These are phyloP conservation scores for Enteromius unitaeniatus DNA, from an alignment of 2,797 vertebrate genomes.

Conservation along the genomic window DNA sequence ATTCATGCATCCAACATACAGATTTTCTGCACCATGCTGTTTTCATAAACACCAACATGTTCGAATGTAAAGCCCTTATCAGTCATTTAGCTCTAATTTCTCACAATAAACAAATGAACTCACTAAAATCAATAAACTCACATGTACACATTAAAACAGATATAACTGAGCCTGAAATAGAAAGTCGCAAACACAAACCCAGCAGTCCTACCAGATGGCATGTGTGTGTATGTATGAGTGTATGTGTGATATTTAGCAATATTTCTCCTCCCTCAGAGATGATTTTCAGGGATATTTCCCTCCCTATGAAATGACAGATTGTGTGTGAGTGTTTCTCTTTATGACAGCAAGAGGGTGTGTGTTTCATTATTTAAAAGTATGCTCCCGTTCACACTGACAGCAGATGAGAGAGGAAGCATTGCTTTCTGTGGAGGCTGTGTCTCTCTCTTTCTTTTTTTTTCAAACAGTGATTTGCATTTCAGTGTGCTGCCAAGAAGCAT, in stretches of 20 bases:
- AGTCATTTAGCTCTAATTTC: slow-evolving; percentile 9
- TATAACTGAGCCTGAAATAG: slow-evolving; percentile 35
- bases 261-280: slow-evolving; percentile 59
- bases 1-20: not conserved
- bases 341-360: slow-evolving; percentile 55
- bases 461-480: slow-evolving; percentile 61
- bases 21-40: not conserved
- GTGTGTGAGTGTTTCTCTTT: slow-evolving; percentile 59
- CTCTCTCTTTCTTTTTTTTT: slow-evolving; percentile 43
- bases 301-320: slow-evolving; percentile 63
- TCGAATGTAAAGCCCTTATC: slow-evolving; percentile 2
- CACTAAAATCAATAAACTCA: slow-evolving; percentile 12
- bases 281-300: slow-evolving; percentile 63
- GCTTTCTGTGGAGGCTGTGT: slow-evolving; percentile 49
- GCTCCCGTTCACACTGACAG: slow-evolving; percentile 56
- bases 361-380: slow-evolving; percentile 61
- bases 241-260: slow-evolving; percentile 55
- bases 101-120: slow-evolving; percentile 37
- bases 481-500: slow-evolving; percentile 51
- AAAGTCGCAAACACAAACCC: slow-evolving; percentile 38
- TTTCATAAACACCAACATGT: not conserved
- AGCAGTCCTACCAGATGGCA: slow-evolving; percentile 46
- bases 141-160: slow-evolving; percentile 15
- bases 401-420: slow-evolving; percentile 58
- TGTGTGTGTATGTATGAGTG: slow-evolving; percentile 30